A percentile compares a stretch with the other conserved stretches of the same genome.
Conservation (phyloP, 2,888 invertebrate species). For the Cephus runcator region DNA sequence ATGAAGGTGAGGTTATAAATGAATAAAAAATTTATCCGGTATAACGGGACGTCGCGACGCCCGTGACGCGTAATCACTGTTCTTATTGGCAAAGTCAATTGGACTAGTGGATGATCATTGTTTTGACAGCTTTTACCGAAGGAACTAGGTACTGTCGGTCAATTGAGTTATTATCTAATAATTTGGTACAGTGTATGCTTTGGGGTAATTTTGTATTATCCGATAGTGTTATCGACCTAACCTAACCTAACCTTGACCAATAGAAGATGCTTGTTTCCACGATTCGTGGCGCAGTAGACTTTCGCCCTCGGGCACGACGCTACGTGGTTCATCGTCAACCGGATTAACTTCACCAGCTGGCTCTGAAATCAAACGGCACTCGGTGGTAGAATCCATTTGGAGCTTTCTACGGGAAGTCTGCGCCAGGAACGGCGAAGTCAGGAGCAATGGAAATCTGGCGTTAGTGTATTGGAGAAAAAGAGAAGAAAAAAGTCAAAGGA, state of each 20-base stretch:
- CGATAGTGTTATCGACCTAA: too few relatives aligned
- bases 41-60: too few relatives aligned
- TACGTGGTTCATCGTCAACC: slow-evolving; percentile 23
- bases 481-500: background rate
- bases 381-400: background rate
- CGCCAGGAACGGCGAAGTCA: background rate
- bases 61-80: too few relatives aligned
- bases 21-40: background rate
- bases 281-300: slow-evolving; percentile 28
- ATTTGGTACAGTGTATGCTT: too few relatives aligned
- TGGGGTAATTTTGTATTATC: too few relatives aligned
- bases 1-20: background rate
- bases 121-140: too few relatives aligned
- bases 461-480: background rate
- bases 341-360: slow-evolving; percentile 25
- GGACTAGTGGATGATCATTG: too few relatives aligned
- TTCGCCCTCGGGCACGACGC: slow-evolving; percentile 20
- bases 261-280: slow-evolving; percentile 22
- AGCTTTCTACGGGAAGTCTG: background rate
- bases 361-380: slow-evolving; percentile 3
- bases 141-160: too few relatives aligned
- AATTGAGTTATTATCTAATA: too few relatives aligned
- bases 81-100: too few relatives aligned
- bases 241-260: slow-evolving; percentile 25
- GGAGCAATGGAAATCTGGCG: background rate